These are phyloP conservation scores for Hystrix cristata DNA, from an alignment of 2,113 vertebrate species.

Conservation along the genomic window DNA sequence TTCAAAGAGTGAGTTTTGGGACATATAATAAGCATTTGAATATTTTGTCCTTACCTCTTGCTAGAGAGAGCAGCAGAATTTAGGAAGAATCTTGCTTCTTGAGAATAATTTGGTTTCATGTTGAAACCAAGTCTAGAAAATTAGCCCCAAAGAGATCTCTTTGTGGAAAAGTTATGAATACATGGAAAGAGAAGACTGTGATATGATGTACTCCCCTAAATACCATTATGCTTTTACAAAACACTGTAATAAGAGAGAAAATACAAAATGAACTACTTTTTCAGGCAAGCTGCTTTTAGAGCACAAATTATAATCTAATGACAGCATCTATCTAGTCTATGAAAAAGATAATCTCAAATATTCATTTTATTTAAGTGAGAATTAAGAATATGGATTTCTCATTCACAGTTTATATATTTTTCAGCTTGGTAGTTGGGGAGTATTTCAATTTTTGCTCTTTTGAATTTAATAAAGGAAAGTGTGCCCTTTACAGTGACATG, in stretches of 20 bases:
- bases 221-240: not conserved
- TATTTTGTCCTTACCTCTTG: not conserved
- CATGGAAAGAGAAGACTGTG: not conserved
- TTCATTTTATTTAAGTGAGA: not conserved
- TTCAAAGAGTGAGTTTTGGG: not conserved
- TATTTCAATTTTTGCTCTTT: not conserved
- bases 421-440: not conserved
- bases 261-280: constrained; percentile 11
- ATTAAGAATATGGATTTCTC: constrained; percentile 36
- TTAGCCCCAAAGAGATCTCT: constrained; percentile 24
- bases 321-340: not conserved
- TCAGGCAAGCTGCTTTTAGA: not conserved
- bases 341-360: not conserved
- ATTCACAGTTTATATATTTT: not conserved
- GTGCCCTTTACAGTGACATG: not conserved
- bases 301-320: not conserved
- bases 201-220: not conserved
- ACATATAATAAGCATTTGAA: not conserved
- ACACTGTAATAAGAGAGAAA: not conserved
- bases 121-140: constrained; percentile 33
- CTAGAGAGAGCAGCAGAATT: not conserved
- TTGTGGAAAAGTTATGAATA: constrained; percentile 27
- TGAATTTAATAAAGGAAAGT: not conserved
- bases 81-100: constrained; percentile 21
- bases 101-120: constrained; percentile 41